Evolutionary conservation across 2,797 vertebrate species (phyloP).

Genomic region (Chaetophractus vellerosus): DNA sequence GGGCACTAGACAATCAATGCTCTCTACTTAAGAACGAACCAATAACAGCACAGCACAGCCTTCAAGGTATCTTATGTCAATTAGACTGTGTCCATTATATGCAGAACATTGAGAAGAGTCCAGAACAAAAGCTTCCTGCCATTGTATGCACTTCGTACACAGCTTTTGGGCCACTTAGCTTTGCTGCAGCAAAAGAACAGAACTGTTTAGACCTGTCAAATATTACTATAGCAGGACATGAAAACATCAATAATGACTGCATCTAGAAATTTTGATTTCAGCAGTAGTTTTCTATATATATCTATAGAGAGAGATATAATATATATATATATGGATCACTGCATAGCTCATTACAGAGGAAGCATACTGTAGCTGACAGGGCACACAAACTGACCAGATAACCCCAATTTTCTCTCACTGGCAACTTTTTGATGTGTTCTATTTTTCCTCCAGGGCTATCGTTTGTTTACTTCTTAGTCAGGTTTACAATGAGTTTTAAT

Average conservation of each 20-base stretch:
- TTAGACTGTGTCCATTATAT: slow-evolving; percentile 20
- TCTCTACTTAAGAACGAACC: not conserved
- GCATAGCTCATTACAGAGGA: slow-evolving; percentile 53
- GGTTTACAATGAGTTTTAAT: slow-evolving; percentile 55
- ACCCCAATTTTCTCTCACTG: slow-evolving; percentile 75
- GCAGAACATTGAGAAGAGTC: slow-evolving; percentile 55
- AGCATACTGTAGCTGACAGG: not conserved
- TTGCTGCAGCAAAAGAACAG: not conserved
- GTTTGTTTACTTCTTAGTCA: slow-evolving; percentile 67
- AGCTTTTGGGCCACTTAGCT: slow-evolving; percentile 13
- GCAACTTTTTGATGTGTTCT: slow-evolving; percentile 38
- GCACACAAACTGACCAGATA: slow-evolving; percentile 43
- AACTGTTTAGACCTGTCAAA: slow-evolving; percentile 44
- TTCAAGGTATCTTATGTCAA: not conserved
- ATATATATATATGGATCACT: not conserved
- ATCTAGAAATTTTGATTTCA: slow-evolving; percentile 57
- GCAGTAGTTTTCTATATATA: not conserved
- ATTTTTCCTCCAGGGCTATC: slow-evolving; percentile 26
- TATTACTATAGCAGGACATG: not conserved
- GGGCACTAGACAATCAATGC: not conserved
- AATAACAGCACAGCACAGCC: not conserved
- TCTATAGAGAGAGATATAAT: not conserved
- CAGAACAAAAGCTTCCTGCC: slow-evolving; percentile 32
- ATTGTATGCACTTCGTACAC: not conserved
- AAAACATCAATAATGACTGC: slow-evolving; percentile 51